Percentiles rank a stretch among this genome's conserved stretches.
phyloP scores from a whole-genome alignment of 2,113 vertebrate genomes.

The Progne subis region DNA sequence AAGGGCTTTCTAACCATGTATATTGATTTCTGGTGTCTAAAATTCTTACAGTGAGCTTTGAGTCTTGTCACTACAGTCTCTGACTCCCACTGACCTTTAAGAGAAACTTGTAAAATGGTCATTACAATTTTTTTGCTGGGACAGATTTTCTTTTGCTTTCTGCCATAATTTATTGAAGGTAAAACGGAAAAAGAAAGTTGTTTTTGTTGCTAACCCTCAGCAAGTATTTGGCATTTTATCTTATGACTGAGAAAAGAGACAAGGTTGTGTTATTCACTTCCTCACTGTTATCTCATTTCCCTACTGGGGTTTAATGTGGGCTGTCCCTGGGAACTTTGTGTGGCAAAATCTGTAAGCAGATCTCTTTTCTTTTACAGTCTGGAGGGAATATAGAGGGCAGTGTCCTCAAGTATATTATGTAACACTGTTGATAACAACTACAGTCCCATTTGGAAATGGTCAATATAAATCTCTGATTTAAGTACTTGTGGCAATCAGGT shows the following conservation, averaged over 20 bases:
- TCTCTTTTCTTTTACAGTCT: neutral
- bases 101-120: neutral
- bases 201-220: neutral
- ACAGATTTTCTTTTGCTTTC: neutral
- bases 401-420: neutral
- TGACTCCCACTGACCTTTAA: slow-evolving; percentile 16
- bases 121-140: neutral
- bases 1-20: neutral
- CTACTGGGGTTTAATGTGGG: neutral
- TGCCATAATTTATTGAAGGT: neutral
- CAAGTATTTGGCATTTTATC: neutral
- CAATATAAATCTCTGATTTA: neutral
- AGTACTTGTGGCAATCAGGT: neutral
- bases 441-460: neutral
- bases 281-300: neutral
- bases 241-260: neutral
- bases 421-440: neutral
- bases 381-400: neutral
- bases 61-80: neutral
- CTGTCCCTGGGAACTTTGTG: neutral
- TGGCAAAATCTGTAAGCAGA: neutral
- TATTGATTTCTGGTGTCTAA: neutral
- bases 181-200: neutral
- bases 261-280: neutral
- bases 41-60: neutral